phyloP scores from a whole-genome alignment of 2,113 vertebrate species.

The Xenopus laevis region DNA sequence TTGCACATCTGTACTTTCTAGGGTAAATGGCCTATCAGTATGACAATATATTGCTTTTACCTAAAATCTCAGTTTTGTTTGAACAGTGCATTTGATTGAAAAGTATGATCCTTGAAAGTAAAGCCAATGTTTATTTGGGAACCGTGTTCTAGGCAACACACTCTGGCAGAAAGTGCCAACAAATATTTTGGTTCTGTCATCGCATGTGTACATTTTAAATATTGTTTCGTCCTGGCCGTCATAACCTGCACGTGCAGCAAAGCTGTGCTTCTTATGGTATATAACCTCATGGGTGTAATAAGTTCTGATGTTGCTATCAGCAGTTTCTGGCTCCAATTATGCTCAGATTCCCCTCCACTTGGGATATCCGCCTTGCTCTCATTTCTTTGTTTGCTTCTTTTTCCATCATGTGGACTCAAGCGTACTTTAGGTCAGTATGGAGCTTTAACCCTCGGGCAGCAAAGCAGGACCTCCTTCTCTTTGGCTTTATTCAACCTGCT shows the following conservation, averaged over 20 bases:
- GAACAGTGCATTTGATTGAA: slow-evolving; percentile 40
- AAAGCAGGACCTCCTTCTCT: neutral
- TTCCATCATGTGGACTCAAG: slow-evolving; percentile 23
- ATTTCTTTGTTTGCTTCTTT: slow-evolving; percentile 24
- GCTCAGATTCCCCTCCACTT: slow-evolving; percentile 25
- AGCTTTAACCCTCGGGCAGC: neutral
- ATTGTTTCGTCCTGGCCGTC: slow-evolving; percentile 19
- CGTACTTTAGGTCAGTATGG: slow-evolving; percentile 2
- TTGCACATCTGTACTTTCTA: no score
- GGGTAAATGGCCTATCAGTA: no score
- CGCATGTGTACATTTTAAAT: slow-evolving; percentile 29
- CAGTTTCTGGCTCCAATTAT: slow-evolving; percentile 39
- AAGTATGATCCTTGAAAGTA: slow-evolving; percentile 46
- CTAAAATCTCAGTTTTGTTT: neutral
- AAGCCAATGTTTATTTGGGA: slow-evolving; percentile 56
- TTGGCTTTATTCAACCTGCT: neutral
- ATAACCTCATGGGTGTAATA: slow-evolving; percentile 32
- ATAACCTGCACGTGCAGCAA: neutral
- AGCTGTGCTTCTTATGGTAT: slow-evolving; percentile 4
- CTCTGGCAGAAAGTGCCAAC: slow-evolving; percentile 38
- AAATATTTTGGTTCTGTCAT: slow-evolving; percentile 31
- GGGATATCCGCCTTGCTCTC: slow-evolving; percentile 28
- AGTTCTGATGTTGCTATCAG: slow-evolving; percentile 40
- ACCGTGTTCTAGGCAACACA: slow-evolving; percentile 49
- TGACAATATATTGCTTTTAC: neutral